Evolutionary conservation across 2,888 invertebrate species (phyloP), one percentile per base, ranked within the genome.

Genomic region (Ypsolopha sequella): DNA sequence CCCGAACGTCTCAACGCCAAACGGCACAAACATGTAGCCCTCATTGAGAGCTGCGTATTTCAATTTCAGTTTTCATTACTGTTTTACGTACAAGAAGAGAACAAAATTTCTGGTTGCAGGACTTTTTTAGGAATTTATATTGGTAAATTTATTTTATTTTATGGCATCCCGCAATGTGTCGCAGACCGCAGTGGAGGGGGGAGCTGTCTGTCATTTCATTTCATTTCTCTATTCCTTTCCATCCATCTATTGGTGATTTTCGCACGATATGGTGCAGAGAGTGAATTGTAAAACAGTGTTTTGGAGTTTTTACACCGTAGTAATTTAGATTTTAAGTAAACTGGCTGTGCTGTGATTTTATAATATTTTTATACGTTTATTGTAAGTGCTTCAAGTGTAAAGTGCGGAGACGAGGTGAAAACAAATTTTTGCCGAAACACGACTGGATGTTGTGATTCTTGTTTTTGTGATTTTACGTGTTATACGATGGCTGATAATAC

Each of bases 401-500:
- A 56, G 55, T 58, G 61, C 57, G 57, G 60, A 56, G 56, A 56
- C 59, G 59, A 57, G 55, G 68, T 78, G 33, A 44, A 39, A 33
- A 9, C 13, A 9, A 14, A 8, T 33, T 7, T 36, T 13, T 9
- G 7, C 34, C 33, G 34, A 9, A 9, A 7, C 35, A n/a, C n/a
- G 38, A n/a, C 36, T 48, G 59, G 66, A 77, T 80, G 81, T 71
- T 67, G 69, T 81, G 80, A 71, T 72, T 66, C 62, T 68, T 70
- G 70, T 76, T 78, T 73, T 73, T 77, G 76, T 80, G 78, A 69
- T 66, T 67, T 65, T 65, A 72, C 64, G 62, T 66, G 65, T 66
- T 75, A 68, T 69, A 79, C 70, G 59, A 86, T 87, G 86, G 80
- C 86, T 73, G 85, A 86, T 70, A 84, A 87, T 74, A 78, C 87